Base-by-base conservation (phyloP, 2,797 vertebrate genomes). In the Fistularia tabacaria region DNA sequence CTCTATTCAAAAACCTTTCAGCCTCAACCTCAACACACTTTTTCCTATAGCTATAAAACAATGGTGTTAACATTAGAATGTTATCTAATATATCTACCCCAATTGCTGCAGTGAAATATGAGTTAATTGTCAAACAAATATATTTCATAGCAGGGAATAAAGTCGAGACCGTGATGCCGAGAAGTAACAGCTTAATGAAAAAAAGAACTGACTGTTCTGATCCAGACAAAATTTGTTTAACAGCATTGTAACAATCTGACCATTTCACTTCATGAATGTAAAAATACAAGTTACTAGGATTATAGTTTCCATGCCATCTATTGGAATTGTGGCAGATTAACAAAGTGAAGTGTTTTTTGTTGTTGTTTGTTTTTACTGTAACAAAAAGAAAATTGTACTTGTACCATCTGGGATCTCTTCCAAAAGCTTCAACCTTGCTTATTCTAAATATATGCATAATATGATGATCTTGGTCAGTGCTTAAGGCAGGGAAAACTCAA, bases 301-400 rank as follows among this genome's bases (percentile, higher is more conserved):
- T 72, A 81, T 64, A 77, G 74, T 87, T 89, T 89, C 79, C 82
- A 74, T 41, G 62, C 52, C 3, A 60, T 69, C 62, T 59, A 47
- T 60, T 57, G 43, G 54, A 58, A 59, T 69, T 5, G 2, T 25
- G 25, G 25, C 25, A 25, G 2, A 3, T 25, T 25, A 25, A 2
- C 25, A 25, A 25, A 2, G n/a, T n/a, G n/a, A n/a, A n/a, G n/a
- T n/a, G n/a, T n/a, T n/a, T n/a, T n/a, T n/a, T n/a, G n/a, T n/a
- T n/a, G n/a, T n/a, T n/a, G n/a, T n/a, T n/a, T n/a, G n/a, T 25
- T 25, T 25, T 25, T 3, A 25, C 25, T 25, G 2, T 25, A 25
- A 25, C 25, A 25, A 25, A 25, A 68, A 51, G 55, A 73, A 55
- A 67, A 40, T 54, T 43, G 47, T 42, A 36, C 55, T 63, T 61